Base-by-base conservation (phyloP, 2,113 vertebrate species). In the Grammomys surdaster region DNA sequence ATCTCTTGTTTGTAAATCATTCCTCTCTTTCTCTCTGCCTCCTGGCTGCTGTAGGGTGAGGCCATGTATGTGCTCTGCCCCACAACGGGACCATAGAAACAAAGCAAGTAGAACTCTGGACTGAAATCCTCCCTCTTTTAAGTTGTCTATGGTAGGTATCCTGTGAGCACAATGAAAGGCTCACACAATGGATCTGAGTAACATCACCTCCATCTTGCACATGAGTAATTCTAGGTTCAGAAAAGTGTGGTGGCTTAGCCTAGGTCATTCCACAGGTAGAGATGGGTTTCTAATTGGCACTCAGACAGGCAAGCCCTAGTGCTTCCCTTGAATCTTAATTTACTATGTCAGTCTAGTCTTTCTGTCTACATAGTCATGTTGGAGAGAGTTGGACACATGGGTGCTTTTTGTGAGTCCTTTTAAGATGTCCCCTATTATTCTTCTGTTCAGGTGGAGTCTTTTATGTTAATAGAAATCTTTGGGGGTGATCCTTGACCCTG, bases 401-500 rank as follows among this genome's bases (percentile, higher is more conserved):
- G 31, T 33, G 7, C 5, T 40, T 63, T 67, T 72, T 70, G 36
- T 72, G 56, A 88, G 65, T n/a, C 4, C 84, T 94, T 54, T 60
- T 26, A 73, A 54, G 40, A 17, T 48, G 28, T 72, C 1, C 2
- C 13, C 20, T 16, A 36, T 43, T 78, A 13, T 90, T 90, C 40
- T 73, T 80, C 20, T 67, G 58, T 75, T 16, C 8, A 58, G 26
- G 84, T 85, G 8, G 56, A 80, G 56, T 36, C 65, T 90, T 95
- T 17, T 8, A 58, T 86, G 67, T 95, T 72, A 70, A 46, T 17
- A 54, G 80, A 94, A 51, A 76, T 93, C 65, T 88, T 87, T 88
- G 72, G 5, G 5, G 46, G 46, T 82, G 5, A 65, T 67, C 82
- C 28, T 77, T 85, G 17, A 7, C 24, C 81, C 3, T 51, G 4